Evolutionary conservation across 2,113 vertebrate species (phyloP).

Genomic region (Myocastor coypus): DNA sequence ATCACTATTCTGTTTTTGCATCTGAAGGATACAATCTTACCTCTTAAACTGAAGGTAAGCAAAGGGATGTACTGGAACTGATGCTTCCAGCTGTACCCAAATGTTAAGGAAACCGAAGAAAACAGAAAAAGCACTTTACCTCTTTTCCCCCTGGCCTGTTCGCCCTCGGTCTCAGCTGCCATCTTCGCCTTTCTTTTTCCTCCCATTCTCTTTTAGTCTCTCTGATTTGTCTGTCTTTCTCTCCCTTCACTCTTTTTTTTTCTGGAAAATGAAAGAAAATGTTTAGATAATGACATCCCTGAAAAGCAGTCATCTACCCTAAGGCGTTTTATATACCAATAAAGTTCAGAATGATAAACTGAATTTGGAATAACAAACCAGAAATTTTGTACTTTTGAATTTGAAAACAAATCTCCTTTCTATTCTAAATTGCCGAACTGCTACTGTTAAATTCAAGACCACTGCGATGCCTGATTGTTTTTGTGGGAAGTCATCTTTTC

Average conservation of each 20-base stretch:
- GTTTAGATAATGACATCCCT: background rate
- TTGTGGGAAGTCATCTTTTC: conserved; percentile 30
- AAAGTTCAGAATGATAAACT: background rate
- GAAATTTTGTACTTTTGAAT: background rate
- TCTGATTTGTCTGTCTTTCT: background rate
- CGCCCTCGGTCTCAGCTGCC: background rate
- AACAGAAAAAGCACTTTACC: background rate
- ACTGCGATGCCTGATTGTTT: conserved; percentile 8
- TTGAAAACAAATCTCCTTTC: conserved; percentile 14
- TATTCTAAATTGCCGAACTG: background rate
- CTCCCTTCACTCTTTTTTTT: background rate
- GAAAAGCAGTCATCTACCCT: background rate
- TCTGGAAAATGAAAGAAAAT: background rate
- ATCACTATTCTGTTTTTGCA: conserved; percentile 59
- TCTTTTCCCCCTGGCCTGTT: background rate
- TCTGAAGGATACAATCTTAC: conserved; percentile 55
- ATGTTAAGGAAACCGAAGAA: conserved; percentile 37
- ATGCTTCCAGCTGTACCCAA: background rate
- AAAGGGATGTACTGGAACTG: background rate
- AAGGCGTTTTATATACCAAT: background rate
- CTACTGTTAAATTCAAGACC: background rate
- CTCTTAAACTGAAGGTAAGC: conserved; percentile 40
- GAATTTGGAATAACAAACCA: background rate
- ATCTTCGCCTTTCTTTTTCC: background rate
- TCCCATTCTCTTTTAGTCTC: background rate